Evolutionary conservation across 92 coral and sea anemone genomes (phyloP).

Genomic region (Micromussa lordhowensis): DNA sequence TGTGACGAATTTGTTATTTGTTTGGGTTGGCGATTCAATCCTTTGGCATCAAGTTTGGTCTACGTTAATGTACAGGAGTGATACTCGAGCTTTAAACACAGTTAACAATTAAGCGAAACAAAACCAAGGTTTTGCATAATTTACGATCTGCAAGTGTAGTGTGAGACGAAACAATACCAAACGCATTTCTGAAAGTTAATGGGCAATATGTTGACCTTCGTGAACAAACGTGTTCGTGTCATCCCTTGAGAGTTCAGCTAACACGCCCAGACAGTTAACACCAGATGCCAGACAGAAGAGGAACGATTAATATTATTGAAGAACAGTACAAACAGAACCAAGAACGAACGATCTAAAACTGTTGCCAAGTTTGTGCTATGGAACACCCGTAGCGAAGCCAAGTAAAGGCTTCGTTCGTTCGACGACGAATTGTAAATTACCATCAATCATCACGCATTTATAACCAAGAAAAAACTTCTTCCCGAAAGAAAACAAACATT

Average conservation of each 20-base stretch:
- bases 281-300: not conserved
- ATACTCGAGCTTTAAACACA: conserved; percentile 19
- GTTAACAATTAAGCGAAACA: conserved; percentile 26
- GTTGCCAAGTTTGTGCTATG: conserved; percentile 6
- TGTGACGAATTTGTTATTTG: not conserved
- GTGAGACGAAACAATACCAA: conserved; percentile 34
- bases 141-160: conserved; percentile 13
- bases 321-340: not conserved
- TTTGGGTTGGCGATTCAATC: not conserved
- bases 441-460: conserved; percentile 60
- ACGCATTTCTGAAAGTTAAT: conserved; percentile 26
- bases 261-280: not conserved
- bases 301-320: not conserved
- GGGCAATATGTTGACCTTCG: conserved; percentile 8
- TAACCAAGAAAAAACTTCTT: conserved; percentile 21
- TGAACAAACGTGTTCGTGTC: not conserved
- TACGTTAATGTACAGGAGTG: not conserved
- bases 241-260: not conserved
- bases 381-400: conserved; percentile 30
- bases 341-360: conserved; percentile 11
- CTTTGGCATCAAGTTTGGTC: conserved; percentile 7
- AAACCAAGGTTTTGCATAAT: conserved; percentile 38
- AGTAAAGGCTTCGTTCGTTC: not conserved
- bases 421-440: conserved; percentile 40
- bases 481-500: conserved; percentile 17